phyloP scores from a whole-genome alignment of 2,888 invertebrate genomes.

The Apamea epomidion region DNA sequence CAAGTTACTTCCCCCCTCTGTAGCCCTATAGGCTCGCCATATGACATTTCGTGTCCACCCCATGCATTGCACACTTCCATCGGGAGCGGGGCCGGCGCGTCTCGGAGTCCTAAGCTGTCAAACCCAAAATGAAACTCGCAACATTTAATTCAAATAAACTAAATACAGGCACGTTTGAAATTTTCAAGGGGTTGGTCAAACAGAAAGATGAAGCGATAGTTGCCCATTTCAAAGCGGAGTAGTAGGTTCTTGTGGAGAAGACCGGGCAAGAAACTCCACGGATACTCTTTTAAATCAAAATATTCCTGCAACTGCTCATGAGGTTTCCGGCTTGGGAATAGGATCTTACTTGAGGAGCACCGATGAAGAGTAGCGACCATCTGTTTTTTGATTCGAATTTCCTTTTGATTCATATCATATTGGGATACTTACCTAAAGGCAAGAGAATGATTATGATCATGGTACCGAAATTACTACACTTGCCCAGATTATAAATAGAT shows the following conservation, averaged over 20 bases:
- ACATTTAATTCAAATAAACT: no score
- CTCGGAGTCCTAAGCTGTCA: no score
- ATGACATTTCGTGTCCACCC: background rate
- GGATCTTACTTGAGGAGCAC: background rate
- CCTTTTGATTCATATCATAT: background rate
- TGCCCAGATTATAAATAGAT: no score
- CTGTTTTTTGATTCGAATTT: background rate
- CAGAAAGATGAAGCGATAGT: background rate
- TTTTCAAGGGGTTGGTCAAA: no score
- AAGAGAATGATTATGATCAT: no score
- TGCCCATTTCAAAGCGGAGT: background rate
- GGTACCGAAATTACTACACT: no score
- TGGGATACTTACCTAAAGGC: no score
- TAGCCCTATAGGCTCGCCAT: background rate
- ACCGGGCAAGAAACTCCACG: background rate
- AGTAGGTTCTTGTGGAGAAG: background rate
- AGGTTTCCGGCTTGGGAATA: background rate
- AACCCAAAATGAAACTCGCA: background rate
- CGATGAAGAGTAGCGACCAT: background rate
- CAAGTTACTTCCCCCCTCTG: background rate
- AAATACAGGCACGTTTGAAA: no score
- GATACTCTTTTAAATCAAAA: background rate
- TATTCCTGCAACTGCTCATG: background rate
- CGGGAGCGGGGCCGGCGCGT: background rate
- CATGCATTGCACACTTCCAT: background rate